phyloP scores from a whole-genome alignment of 2,113 vertebrate genomes.

The Piaya cayana region DNA sequence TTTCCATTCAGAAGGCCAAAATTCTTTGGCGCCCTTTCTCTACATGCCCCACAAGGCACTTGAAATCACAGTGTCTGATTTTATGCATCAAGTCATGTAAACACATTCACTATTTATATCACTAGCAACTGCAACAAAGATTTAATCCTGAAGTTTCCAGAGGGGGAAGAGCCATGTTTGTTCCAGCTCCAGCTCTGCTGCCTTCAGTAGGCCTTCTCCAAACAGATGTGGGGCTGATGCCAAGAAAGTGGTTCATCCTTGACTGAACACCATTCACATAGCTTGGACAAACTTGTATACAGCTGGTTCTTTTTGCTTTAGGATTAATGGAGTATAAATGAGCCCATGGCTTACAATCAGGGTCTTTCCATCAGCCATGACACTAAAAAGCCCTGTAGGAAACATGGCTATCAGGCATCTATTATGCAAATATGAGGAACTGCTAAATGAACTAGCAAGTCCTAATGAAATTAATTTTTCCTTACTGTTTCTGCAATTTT shows the following conservation, averaged over 20 bases:
- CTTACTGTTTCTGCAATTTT: neutral
- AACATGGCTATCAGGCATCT: neutral
- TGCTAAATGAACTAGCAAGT: neutral
- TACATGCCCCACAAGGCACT: neutral
- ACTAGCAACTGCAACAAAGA: neutral
- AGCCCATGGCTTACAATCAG: neutral
- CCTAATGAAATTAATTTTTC: neutral
- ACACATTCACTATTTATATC: neutral
- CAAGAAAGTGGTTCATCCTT: neutral
- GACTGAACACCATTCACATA: neutral
- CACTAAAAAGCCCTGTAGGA: neutral
- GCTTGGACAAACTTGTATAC: neutral
- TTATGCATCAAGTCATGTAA: neutral
- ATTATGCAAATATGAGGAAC: neutral
- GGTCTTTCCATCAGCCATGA: neutral
- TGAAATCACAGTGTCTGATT: neutral
- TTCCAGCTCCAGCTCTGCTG: neutral
- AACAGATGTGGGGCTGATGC: neutral
- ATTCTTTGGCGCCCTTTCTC: conserved; percentile 37
- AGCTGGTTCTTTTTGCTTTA: neutral
- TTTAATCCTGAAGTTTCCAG: neutral
- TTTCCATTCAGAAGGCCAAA: conserved; percentile 39
- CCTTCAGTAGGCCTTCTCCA: neutral
- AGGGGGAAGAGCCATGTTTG: neutral
- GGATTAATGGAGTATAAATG: neutral